Evolutionary conservation across 2,888 invertebrate genomes (phyloP).

Genomic region (Athalia rosae): DNA sequence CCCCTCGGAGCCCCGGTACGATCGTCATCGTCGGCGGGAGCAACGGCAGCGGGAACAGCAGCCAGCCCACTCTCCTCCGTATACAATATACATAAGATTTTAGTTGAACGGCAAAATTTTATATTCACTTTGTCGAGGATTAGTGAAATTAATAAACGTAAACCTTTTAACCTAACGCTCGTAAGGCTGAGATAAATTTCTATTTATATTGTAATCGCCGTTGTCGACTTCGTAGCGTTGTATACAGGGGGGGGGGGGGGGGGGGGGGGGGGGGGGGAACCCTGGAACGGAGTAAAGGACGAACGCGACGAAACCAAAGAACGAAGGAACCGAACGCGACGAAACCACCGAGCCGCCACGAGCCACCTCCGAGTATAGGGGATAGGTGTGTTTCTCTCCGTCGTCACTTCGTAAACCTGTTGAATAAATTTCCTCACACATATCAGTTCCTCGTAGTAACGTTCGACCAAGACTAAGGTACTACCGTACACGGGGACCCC

Average conservation of each 20-base stretch:
- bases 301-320: slow-evolving; percentile 13
- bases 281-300: slow-evolving; percentile 30
- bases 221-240: slow-evolving; percentile 34
- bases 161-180: slow-evolving; percentile 70
- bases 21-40: too few species aligned
- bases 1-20: neutral
- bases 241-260: too few species aligned
- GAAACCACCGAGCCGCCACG: slow-evolving; percentile 56
- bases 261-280: too few species aligned
- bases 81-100: too few species aligned
- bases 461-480: slow-evolving; percentile 16
- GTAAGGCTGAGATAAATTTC: slow-evolving; percentile 67
- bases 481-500: slow-evolving; percentile 12
- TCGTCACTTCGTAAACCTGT: slow-evolving; percentile 71
- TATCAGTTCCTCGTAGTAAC: neutral
- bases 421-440: slow-evolving; percentile 61
- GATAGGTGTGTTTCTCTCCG: slow-evolving; percentile 67
- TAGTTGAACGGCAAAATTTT: slow-evolving; percentile 41
- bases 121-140: slow-evolving; percentile 55
- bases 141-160: slow-evolving; percentile 71
- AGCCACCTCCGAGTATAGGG: slow-evolving; percentile 61
- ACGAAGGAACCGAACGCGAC: slow-evolving; percentile 42
- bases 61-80: slow-evolving; percentile 15
- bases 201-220: slow-evolving; percentile 70
- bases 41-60: too few species aligned